A percentile compares a stretch with the other conserved stretches of the same genome.
Evolutionary conservation across 2,888 invertebrate genomes (phyloP).

Genomic region (Cyclophora punctaria): DNA sequence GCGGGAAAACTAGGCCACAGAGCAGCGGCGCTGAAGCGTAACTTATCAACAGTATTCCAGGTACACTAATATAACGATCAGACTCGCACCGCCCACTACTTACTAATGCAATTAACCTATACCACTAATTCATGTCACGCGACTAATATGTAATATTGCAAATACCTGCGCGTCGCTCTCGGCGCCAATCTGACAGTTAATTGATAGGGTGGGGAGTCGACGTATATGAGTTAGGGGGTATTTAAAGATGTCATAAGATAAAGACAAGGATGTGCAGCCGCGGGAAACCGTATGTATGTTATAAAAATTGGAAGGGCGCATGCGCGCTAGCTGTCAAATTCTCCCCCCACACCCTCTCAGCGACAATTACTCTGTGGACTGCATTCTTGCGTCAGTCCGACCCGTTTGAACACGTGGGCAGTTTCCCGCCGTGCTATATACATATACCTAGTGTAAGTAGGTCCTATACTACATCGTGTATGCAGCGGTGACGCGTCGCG

Average conservation of each 20-base stretch:
- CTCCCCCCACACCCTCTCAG: conserved; percentile 2
- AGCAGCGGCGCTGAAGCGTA: no score
- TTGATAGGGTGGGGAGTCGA: neutral
- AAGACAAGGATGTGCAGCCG: conserved; percentile 8
- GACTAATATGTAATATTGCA: neutral
- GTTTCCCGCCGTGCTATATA: neutral
- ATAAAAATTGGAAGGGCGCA: conserved; percentile 6
- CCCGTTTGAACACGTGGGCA: conserved; percentile 10
- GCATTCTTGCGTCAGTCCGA: conserved; percentile 16
- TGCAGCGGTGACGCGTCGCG: no score
- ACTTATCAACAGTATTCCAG: no score
- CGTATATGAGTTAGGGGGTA: neutral
- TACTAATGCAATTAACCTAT: no score
- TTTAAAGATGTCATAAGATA: conserved; percentile 6
- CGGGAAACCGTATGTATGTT: conserved; percentile 6
- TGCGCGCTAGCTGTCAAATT: conserved; percentile 7
- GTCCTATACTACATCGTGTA: neutral
- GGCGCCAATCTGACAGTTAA: neutral
- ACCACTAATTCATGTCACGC: neutral
- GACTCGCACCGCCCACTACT: no score
- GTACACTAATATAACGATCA: no score
- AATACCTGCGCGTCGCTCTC: neutral
- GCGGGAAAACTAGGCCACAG: no score
- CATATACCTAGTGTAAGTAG: neutral
- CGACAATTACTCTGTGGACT: conserved; percentile 17